Evolutionary conservation across 1,140 invertebrate genomes (phyloP).

Genomic region (Meteorus sp.): DNA sequence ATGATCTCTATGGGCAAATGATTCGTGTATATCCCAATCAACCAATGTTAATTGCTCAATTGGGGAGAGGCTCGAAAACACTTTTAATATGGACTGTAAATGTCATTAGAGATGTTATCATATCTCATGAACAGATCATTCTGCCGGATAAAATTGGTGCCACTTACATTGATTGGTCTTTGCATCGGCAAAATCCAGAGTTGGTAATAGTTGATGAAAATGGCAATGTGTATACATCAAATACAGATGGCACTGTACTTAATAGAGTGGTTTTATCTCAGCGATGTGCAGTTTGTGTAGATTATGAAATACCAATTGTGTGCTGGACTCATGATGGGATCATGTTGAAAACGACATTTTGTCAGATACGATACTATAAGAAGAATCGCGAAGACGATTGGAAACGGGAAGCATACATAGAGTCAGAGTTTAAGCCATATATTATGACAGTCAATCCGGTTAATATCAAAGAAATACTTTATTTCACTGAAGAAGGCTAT

Average conservation of each 20-base stretch:
- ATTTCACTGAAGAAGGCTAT: conserved; percentile 41
- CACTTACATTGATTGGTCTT: conserved; percentile 41
- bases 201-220: conserved; percentile 44
- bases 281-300: conserved; percentile 31
- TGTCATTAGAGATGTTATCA: conserved; percentile 6
- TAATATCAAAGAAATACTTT: conserved; percentile 40
- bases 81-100: conserved; percentile 44
- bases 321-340: conserved; percentile 46
- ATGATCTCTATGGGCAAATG: conserved; percentile 38
- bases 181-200: conserved; percentile 21
- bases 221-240: conserved; percentile 44
- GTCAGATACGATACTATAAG: conserved; percentile 45
- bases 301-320: conserved; percentile 36
- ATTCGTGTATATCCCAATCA: conserved; percentile 31
- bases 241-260: conserved; percentile 36
- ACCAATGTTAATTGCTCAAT: conserved; percentile 38
- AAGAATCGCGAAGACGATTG: conserved; percentile 30
- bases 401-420: conserved; percentile 36
- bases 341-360: conserved; percentile 45
- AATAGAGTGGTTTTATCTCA: conserved; percentile 38
- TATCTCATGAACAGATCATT: conserved; percentile 33
- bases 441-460: conserved; percentile 35
- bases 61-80: conserved; percentile 39
- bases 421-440: conserved; percentile 31
- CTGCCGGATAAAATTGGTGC: conserved; percentile 32